Evolutionary conservation across 2,797 vertebrate genomes (phyloP), one percentile per base, ranked within the genome.

Genomic region (Linurgus olivaceus): DNA sequence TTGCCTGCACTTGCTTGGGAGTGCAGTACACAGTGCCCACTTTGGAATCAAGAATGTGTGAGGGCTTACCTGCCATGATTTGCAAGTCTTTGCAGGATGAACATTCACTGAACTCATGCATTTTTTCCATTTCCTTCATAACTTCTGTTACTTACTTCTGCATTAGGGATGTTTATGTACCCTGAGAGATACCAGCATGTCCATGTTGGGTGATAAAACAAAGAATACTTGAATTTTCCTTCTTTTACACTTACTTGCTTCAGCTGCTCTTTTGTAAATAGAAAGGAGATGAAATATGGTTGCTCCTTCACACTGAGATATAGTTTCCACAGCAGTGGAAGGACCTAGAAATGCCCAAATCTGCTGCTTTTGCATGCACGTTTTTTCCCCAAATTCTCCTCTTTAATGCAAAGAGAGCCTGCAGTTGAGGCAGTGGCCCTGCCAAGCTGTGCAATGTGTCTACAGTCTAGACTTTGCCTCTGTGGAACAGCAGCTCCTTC

Each of bases 21-120:
- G 17, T n/a, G 28, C 37, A 5, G 28, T 44, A 29, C 15, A 9
- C 0, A 3, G 6, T 50, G 21, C 18, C n/a, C 6, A 1, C 14
- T 59, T n/a, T 0, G 42, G 47, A 76, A 76, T 40, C 14, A 66
- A 50, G 26, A 21, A 11, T 47, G 25, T 1, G 2, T 7, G 25
- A 71, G 23, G 37, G 17, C 37, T 78, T 54, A 35, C 8, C 3
- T 50, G 40, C 44, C 1, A 1, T 37, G 37, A 25, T 75, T 92
- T 63, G 5, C 72, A 75, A 40, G 17, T n/a, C 33, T 71, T 78
- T 62, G 47, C 11, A 71, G n/a, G 20, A 54, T 40, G n/a, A 73
- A 19, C 45, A 73, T 58, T 81, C 24, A 23, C 51, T 38, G 26
- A 74, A 74, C 18, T 61, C 8, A 3, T 1, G 6, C 4, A 12